Conservation (phyloP, 2,888 invertebrate genomes). For the Hymenopus coronatus region DNA sequence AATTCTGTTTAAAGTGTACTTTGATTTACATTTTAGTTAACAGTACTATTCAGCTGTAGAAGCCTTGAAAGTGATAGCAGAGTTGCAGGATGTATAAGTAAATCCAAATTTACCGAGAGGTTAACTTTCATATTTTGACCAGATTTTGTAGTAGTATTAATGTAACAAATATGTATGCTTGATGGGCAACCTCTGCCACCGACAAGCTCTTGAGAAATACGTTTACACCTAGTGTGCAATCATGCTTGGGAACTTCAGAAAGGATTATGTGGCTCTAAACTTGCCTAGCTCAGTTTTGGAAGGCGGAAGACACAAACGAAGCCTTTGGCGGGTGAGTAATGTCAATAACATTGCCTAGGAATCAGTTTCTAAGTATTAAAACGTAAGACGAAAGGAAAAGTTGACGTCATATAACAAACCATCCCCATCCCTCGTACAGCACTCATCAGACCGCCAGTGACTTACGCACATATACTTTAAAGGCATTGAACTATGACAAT, state of each 20-base stretch:
- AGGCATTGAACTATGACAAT: no score
- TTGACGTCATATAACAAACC: no score
- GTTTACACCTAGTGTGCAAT: not conserved
- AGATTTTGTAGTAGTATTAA: not conserved
- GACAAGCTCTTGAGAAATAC: not conserved
- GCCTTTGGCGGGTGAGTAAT: slow-evolving; percentile 48
- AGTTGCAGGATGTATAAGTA: not conserved
- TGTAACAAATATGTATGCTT: not conserved
- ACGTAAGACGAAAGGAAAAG: no score
- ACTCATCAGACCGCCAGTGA: no score
- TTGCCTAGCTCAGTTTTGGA: slow-evolving; percentile 26
- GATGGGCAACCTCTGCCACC: not conserved
- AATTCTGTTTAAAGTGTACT: not conserved
- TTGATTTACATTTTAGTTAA: not conserved
- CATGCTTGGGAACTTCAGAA: slow-evolving; percentile 33
- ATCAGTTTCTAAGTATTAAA: no score
- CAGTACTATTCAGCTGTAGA: no score
- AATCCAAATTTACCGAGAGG: not conserved
- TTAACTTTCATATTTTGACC: no score
- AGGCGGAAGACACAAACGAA: slow-evolving; percentile 39
- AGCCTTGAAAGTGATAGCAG: not conserved
- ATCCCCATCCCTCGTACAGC: no score
- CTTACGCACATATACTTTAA: no score
- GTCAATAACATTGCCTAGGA: not conserved
- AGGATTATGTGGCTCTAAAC: slow-evolving; percentile 38